phyloP scores from a whole-genome alignment of 2,888 invertebrate species.

The Heliconius aoede region DNA sequence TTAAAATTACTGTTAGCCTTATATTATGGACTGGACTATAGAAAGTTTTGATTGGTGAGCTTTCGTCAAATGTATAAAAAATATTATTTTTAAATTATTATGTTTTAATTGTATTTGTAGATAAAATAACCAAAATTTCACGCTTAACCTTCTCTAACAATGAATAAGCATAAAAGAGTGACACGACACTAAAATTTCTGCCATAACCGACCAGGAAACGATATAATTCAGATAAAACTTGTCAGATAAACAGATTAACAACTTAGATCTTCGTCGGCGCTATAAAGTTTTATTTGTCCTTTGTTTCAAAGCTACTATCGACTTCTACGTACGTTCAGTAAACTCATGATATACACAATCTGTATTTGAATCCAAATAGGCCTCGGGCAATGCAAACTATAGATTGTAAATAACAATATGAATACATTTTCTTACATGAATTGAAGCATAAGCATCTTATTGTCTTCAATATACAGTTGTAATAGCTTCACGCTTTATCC shows the following conservation, averaged over 20 bases:
- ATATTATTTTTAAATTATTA: no score
- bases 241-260: constrained; percentile 16
- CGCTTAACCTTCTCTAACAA: background rate
- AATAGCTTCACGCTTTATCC: background rate
- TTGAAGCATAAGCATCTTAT: background rate
- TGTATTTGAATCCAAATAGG: constrained; percentile 18
- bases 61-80: background rate
- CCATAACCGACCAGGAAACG: background rate
- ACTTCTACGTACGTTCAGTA: constrained; percentile 10
- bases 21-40: constrained; percentile 4
- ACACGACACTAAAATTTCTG: background rate
- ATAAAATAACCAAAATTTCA: no score
- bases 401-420: constrained; percentile 23
- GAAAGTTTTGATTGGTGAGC: background rate
- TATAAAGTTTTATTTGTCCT: constrained; percentile 25
- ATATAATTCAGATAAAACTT: background rate
- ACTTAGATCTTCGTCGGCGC: constrained; percentile 9
- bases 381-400: constrained; percentile 5
- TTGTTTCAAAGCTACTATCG: constrained; percentile 20
- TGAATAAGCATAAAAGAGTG: background rate
- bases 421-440: constrained; percentile 16
- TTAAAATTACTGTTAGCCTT: background rate
- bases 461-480: background rate
- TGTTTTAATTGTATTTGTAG: no score
- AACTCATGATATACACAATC: constrained; percentile 18